Conservation (phyloP, 2,113 vertebrate genomes). For the Colaptes auratus region DNA sequence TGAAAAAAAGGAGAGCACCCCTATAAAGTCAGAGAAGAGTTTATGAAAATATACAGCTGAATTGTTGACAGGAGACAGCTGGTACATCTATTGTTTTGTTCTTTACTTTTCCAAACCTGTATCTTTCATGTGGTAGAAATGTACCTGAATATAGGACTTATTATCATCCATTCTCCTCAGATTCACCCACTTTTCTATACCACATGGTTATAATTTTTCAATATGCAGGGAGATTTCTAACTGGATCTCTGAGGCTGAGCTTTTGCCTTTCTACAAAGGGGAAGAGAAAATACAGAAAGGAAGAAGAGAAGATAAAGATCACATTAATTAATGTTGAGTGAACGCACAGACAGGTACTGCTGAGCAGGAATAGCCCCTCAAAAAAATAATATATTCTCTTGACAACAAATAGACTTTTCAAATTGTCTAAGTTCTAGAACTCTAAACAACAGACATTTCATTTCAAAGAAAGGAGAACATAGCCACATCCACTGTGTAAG, state of each 20-base stretch:
- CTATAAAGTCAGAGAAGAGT: background rate
- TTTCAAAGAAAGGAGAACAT: background rate
- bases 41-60: background rate
- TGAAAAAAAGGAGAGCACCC: background rate
- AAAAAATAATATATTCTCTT: background rate
- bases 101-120: background rate
- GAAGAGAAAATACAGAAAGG: background rate
- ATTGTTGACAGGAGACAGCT: background rate
- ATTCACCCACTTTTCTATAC: background rate
- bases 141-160: background rate
- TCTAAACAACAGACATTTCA: constrained; percentile 17
- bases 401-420: constrained; percentile 20
- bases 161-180: background rate
- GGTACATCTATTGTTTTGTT: background rate
- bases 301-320: background rate
- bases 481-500: background rate
- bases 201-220: background rate
- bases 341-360: background rate
- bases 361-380: background rate
- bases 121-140: background rate
- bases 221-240: background rate
- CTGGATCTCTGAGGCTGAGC: background rate
- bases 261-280: background rate
- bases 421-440: background rate
- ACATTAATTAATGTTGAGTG: background rate